A percentile compares a stretch with the other conserved stretches of the same genome.
Evolutionary conservation across 53 echinoderm and acorn worm species (phyloP).

Genomic region (Zoroaster sp.): DNA sequence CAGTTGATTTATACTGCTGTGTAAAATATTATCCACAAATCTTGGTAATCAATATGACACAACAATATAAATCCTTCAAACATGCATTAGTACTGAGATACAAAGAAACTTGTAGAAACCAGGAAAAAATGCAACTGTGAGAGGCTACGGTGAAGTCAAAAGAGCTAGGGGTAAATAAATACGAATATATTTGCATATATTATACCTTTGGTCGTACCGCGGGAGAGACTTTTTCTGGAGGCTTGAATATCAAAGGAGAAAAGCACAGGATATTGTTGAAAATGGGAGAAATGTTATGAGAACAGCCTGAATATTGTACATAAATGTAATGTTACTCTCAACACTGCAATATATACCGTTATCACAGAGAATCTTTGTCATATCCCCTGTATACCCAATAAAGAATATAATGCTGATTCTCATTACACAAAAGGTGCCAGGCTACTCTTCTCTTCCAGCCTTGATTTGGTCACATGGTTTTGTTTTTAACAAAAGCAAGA

Average conservation of each 20-base stretch:
- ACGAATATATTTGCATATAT: neutral
- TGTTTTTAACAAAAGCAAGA: too few relatives aligned
- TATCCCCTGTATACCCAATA: too few relatives aligned
- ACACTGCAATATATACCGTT: too few relatives aligned
- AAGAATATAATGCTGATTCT: too few relatives aligned
- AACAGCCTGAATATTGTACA: too few relatives aligned
- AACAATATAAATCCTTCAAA: neutral
- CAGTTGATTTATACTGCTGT: neutral
- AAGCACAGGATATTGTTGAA: neutral
- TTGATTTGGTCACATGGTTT: too few relatives aligned
- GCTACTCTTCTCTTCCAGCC: too few relatives aligned
- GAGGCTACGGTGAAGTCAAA: neutral
- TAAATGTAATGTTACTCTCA: too few relatives aligned
- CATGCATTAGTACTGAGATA: neutral
- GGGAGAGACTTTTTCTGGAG: slow-evolving; percentile 32
- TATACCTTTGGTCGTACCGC: slow-evolving; percentile 47
- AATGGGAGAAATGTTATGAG: slow-evolving; percentile 7
- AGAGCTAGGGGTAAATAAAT: neutral
- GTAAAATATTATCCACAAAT: neutral
- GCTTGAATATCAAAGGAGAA: slow-evolving; percentile 28
- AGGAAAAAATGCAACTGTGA: neutral
- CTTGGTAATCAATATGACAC: neutral
- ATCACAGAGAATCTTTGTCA: too few relatives aligned
- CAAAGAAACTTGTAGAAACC: neutral
- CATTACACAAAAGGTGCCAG: too few relatives aligned